Evolutionary conservation across 2,888 invertebrate genomes (phyloP), one percentile per base, ranked within the genome.

Genomic region (Heliconius ethilla): DNA sequence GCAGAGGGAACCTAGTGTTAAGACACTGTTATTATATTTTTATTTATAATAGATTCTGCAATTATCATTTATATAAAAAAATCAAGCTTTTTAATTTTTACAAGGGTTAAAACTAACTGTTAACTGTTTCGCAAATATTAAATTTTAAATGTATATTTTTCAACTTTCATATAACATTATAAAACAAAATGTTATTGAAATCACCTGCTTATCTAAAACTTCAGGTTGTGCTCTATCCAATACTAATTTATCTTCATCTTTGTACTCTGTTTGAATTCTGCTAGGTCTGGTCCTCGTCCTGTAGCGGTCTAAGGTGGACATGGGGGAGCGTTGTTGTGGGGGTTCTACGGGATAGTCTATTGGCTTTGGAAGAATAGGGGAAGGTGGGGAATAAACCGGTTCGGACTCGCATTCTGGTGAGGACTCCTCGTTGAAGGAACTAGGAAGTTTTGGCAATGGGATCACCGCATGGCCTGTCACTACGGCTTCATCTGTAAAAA

Each of bases 191-290:
- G 9, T 15, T 15, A 69, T n/a, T 11, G 3, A n/a, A 37, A 13
- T 37, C 80, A 94, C 95, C 91, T 94, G 94, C 82, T 95, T 95
- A 85, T 94, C 93, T 82, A 95, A 89, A 82, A 90, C 92, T 84
- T 96, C 96, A 45, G 95, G 95, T 83, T 95, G 95, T 79, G 95
- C 95, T 81, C 95, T 92, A 93, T 97, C 96, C 93, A 97, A 93
- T 89, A 96, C 95, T 86, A 96, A 95, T 93, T 97, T 95, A 93
- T 96, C 96, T 92, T 97, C 96, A 89, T 93, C 89, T 79, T 86
- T 89, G 75, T 86, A 89, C 69, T 89, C 92, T 0, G 89, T 90
- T 80, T 91, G 90, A 76, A 94, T 93, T 85, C 91, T 88, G 37
- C 86, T 88, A 0, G 94, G 91, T 81, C 94, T 88, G 81, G 88